Evolutionary conservation across 2,113 vertebrate genomes (phyloP).

Genomic region (Todiramphus chloris): DNA sequence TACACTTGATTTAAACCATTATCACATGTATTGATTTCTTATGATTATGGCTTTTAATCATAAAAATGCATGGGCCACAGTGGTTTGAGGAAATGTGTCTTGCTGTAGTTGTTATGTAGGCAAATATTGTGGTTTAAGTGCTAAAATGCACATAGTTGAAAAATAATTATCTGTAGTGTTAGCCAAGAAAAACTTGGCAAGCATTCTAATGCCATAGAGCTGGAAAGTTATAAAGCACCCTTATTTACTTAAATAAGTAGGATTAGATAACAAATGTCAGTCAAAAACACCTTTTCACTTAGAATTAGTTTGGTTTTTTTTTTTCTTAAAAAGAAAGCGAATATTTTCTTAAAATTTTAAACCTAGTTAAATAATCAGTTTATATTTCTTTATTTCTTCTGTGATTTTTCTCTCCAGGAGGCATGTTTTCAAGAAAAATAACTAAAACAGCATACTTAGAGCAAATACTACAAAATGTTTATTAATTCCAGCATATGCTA

Average conservation of each 20-base stretch:
- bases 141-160: conserved; percentile 55
- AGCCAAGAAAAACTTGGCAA: conserved; percentile 60
- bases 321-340: background rate
- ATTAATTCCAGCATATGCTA: background rate
- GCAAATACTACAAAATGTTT: background rate
- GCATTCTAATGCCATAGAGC: background rate
- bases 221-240: background rate
- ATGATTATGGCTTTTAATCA: background rate
- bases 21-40: background rate
- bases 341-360: background rate
- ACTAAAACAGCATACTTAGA: background rate
- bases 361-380: background rate
- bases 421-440: background rate
- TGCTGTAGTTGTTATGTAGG: background rate
- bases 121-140: conserved; percentile 55
- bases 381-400: background rate
- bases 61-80: background rate
- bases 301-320: background rate
- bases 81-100: background rate
- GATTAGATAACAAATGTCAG: conserved; percentile 1
- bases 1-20: background rate
- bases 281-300: background rate
- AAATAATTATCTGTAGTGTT: conserved; percentile 41
- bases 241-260: conserved; percentile 17
- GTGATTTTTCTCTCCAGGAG: background rate